Evolutionary conservation across 2,113 vertebrate genomes (phyloP), one percentile per base, ranked within the genome.

Genomic region (Hyaena hyaena): DNA sequence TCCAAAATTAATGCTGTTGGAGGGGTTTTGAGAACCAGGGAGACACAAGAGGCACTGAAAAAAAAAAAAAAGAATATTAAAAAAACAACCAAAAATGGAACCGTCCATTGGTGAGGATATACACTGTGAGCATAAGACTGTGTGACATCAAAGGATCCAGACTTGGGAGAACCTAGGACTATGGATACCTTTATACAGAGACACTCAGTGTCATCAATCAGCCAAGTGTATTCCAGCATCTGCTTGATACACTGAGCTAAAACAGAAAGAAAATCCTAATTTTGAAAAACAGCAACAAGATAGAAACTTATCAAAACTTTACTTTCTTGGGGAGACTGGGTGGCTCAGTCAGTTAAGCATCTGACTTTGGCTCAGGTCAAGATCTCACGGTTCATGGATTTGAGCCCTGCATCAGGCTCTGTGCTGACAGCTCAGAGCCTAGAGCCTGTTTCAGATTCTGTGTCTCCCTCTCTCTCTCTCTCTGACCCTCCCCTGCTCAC

Each of bases 21-120:
- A 23, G 99, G 99, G 74, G 98, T 99, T 96, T 99, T 97, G 2
- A 99, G 99, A 63, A 96, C 97, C 48, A 98, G 98, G 39, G 97
- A 97, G 87, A 99, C 39, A 97, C 99, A 99, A 35, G 98, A 96
- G n/a, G 97, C 99, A 94, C 99, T 99, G 79, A 97, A 39, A 95
- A 98, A 95, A 98, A 95, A 98, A 83, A 85, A 0, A 97, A 55
- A 17, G 15, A 96, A 65, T 45, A 83, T 74, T 92, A 87, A 17
- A 81, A 94, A 94, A 73, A 35, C 50, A 45, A 87, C 55, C 35
- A 10, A 68, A 79, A 76, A 43, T 26, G 35, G 4, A 61, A 17
- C 69, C 10, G 2, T 63, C 33, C 69, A 50, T 16, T 23, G 63
- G 65, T 11, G 61, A 95, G 83, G 53, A 94, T 23, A 26, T 7